A percentile compares a stretch with the other conserved stretches of the same genome.
Conservation (phyloP, 1,140 invertebrate species). For the Cardiocondyla obscurior region DNA sequence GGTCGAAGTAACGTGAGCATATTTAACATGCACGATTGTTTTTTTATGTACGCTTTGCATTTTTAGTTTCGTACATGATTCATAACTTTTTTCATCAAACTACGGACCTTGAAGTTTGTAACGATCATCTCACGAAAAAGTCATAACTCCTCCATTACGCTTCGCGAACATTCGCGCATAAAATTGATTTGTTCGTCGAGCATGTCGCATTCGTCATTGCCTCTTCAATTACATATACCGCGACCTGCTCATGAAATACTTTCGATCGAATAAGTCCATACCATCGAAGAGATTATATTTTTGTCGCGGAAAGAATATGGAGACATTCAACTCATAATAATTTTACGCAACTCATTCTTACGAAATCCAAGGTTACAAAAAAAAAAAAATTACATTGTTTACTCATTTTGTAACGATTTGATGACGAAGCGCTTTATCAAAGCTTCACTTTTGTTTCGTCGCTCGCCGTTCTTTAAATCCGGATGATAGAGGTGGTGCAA, state of each 20-base stretch:
- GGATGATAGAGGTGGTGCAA: neutral
- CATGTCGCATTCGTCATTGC: conserved; percentile 20
- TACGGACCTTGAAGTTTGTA: conserved; percentile 2
- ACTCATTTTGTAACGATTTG: conserved; percentile 20
- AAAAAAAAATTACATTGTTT: neutral
- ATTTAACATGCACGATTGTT: neutral
- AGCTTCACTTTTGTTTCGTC: conserved; percentile 6
- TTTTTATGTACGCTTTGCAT: neutral
- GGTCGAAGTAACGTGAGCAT: neutral
- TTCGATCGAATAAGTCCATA: neutral
- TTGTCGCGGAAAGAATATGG: neutral
- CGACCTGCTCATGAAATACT: conserved; percentile 21
- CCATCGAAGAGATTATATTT: neutral
- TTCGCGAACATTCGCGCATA: conserved; percentile 10
- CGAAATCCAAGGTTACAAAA: neutral
- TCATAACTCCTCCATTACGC: conserved; percentile 54
- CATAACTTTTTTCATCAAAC: conserved; percentile 13
- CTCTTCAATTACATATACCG: conserved; percentile 15
- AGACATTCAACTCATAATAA: neutral
- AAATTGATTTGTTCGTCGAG: conserved; percentile 56
- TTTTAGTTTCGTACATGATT: conserved; percentile 1
- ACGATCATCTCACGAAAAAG: conserved; percentile 17
- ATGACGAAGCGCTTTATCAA: conserved; percentile 23
- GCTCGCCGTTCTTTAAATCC: conserved; percentile 10
- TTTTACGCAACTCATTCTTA: neutral